phyloP scores from a whole-genome alignment of 2,113 vertebrate species.

The Vombatus ursinus region DNA sequence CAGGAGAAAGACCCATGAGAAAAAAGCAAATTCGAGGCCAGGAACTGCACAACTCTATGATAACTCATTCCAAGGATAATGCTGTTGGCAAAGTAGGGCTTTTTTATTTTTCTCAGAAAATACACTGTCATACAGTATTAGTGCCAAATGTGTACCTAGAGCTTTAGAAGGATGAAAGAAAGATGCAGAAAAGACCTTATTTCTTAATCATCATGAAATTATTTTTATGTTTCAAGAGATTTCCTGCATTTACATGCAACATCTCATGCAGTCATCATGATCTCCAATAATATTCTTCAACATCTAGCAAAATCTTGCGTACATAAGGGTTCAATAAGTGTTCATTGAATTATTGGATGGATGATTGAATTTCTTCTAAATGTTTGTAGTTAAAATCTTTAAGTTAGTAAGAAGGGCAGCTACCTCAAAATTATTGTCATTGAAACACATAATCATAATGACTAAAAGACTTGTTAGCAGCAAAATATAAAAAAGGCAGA shows the following conservation, averaged over 20 bases:
- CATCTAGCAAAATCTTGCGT: background rate
- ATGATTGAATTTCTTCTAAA: background rate
- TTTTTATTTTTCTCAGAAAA: background rate
- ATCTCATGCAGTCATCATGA: background rate
- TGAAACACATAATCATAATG: too few species aligned
- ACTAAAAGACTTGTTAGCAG: background rate
- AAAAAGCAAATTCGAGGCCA: background rate
- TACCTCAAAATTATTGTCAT: background rate
- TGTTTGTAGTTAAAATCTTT: background rate
- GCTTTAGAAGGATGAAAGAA: background rate
- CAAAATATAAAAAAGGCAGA: background rate
- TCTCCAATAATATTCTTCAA: background rate
- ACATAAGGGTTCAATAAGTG: background rate
- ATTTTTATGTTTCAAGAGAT: background rate
- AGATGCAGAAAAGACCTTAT: background rate
- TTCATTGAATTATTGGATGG: background rate
- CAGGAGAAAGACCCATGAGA: background rate
- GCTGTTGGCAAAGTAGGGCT: background rate
- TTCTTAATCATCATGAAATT: conserved; percentile 9
- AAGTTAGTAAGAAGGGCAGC: background rate
- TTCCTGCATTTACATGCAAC: background rate
- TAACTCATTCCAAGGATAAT: conserved; percentile 6
- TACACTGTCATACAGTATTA: background rate
- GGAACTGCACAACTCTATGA: background rate
- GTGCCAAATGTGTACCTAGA: background rate